Evolutionary conservation across 2,888 invertebrate genomes (phyloP).

Genomic region (Sphaerophoria rueppellii): DNA sequence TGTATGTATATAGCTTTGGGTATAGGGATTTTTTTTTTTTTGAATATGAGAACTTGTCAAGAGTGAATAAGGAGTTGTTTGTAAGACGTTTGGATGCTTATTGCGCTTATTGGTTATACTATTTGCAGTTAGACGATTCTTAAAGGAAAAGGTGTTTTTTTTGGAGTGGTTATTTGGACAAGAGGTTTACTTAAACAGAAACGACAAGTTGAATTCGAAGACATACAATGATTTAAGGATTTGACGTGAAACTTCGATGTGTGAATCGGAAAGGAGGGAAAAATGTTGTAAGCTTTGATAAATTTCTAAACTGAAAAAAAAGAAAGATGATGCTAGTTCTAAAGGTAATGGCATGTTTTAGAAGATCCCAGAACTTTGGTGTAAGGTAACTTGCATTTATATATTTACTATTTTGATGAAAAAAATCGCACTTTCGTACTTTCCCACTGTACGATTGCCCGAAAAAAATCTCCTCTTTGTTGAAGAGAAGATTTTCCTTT

Average conservation of each 20-base stretch:
- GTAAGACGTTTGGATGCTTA: constrained; percentile 32
- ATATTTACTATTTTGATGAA: no score
- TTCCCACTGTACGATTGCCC: no score
- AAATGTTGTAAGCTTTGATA: no score
- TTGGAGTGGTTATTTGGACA: constrained; percentile 26
- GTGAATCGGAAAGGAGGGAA: no score
- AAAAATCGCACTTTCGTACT: no score
- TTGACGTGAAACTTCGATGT: neutral
- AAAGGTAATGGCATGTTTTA: no score
- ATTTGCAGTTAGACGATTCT: constrained; percentile 23
- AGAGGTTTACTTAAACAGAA: constrained; percentile 5
- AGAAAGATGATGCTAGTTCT: no score
- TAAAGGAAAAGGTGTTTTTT: constrained; percentile 17
- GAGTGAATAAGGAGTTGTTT: constrained; percentile 19
- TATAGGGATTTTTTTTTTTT: neutral
- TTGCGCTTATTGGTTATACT: constrained; percentile 30
- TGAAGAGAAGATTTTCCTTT: no score
- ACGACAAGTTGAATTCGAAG: neutral
- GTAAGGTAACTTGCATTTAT: no score
- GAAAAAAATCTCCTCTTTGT: no score
- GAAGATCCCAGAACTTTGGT: no score
- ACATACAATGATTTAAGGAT: constrained; percentile 2
- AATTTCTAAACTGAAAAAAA: no score
- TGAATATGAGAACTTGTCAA: constrained; percentile 2
- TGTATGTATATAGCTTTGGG: neutral